phyloP scores from a whole-genome alignment of 2,113 vertebrate species.

The Oryzias javanicus region DNA sequence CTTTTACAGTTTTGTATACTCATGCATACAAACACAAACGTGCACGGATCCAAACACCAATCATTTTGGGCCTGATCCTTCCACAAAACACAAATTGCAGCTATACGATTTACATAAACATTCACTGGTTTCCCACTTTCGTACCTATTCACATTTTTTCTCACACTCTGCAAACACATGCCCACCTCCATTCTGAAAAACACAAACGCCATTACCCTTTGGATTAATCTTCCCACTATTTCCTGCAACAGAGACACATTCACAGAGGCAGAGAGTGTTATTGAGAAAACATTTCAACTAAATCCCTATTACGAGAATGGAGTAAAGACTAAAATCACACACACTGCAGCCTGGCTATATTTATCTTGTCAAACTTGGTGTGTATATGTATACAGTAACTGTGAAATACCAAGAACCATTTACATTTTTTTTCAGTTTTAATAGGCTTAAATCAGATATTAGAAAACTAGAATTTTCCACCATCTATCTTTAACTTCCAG shows the following conservation, averaged over 20 bases:
- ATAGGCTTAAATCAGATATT: too few species aligned
- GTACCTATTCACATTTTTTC: constrained; percentile 18
- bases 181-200: constrained; percentile 32
- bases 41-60: not conserved
- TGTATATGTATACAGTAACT: not conserved
- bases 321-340: constrained; percentile 1
- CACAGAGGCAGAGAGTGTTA: constrained; percentile 22
- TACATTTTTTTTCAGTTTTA: too few species aligned
- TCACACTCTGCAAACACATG: constrained; percentile 43
- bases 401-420: not conserved
- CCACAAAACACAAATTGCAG: constrained; percentile 26
- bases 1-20: too few species aligned
- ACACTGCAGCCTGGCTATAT: not conserved
- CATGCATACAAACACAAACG: not conserved
- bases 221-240: constrained; percentile 57
- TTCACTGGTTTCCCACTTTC: constrained; percentile 11
- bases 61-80: not conserved
- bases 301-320: constrained; percentile 5
- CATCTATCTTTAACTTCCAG: too few species aligned
- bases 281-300: constrained; percentile 20
- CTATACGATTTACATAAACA: constrained; percentile 29
- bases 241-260: constrained; percentile 45
- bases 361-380: not conserved
- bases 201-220: constrained; percentile 35
- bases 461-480: too few species aligned